Percentiles rank a stretch among this genome's conserved stretches.
phyloP scores from a whole-genome alignment of 2,113 vertebrate genomes.

The Laticauda laticaudata region DNA sequence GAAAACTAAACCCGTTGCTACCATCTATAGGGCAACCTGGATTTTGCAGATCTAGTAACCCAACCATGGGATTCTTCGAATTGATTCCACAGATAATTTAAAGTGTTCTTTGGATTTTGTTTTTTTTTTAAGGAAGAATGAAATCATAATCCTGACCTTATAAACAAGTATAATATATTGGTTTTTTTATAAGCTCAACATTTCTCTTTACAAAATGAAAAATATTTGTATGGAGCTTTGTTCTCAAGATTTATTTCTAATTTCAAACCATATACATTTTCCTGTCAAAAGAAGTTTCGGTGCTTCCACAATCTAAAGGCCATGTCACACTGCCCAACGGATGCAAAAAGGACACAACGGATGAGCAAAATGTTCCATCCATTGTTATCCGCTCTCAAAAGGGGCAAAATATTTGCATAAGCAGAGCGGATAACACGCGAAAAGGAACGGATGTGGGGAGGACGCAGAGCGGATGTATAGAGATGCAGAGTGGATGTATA shows the following conservation, averaged over 20 bases:
- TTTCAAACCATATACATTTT: not conserved
- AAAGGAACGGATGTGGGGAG: too few relatives aligned
- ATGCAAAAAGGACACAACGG: too few relatives aligned
- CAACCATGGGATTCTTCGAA: not conserved
- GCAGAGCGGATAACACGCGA: too few relatives aligned
- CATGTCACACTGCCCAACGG: too few relatives aligned
- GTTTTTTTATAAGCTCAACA: not conserved
- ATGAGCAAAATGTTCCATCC: too few relatives aligned
- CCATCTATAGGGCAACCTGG: not conserved
- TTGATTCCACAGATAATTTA: not conserved
- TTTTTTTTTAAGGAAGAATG: not conserved
- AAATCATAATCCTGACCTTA: not conserved
- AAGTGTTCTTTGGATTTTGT: not conserved
- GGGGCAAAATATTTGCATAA: too few relatives aligned
- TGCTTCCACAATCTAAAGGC: not conserved
- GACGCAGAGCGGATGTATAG: too few relatives aligned
- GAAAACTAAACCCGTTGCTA: not conserved
- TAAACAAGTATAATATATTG: not conserved
- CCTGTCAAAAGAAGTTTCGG: not conserved
- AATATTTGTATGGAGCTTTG: not conserved
- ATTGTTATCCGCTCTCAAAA: too few relatives aligned
- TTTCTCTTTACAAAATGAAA: not conserved
- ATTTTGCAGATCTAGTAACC: not conserved
- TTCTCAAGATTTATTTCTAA: not conserved
- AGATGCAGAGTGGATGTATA: too few relatives aligned